A percentile compares a stretch with the other conserved stretches of the same genome.
Conservation (phyloP, 2,888 invertebrate species). For the Dolichopus griseipennis region DNA sequence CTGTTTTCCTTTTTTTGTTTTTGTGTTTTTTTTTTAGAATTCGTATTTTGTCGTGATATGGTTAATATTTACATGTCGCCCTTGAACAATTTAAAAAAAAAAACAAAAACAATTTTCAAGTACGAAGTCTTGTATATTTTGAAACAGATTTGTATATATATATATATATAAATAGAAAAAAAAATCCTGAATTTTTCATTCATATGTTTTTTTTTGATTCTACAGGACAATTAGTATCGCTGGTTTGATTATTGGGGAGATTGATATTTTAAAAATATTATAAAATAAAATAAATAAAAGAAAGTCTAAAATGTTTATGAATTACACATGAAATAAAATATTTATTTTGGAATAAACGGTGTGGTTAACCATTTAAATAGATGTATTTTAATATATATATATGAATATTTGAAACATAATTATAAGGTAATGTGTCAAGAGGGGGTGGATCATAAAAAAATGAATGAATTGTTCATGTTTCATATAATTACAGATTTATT, state of each 20-base stretch:
- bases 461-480: neutral
- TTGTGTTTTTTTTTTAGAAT: neutral
- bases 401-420: neutral
- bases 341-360: neutral
- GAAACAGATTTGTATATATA: neutral
- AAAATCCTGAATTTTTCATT: neutral
- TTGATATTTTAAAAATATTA: neutral
- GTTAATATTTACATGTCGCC: constrained; percentile 6
- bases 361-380: neutral
- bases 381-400: too few relatives aligned
- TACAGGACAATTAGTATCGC: neutral
- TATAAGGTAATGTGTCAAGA: neutral
- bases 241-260: neutral
- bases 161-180: neutral
- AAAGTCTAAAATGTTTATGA: too few relatives aligned
- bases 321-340: neutral
- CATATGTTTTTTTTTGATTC: neutral
- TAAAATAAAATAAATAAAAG: too few relatives aligned
- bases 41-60: neutral
- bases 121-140: neutral
- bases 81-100: neutral
- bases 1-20: constrained; percentile 1
- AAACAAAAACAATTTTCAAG: too few relatives aligned
- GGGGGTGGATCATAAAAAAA: neutral
- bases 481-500: neutral